A percentile compares a stretch with the other conserved stretches of the same genome.
These are phyloP conservation scores for Phallusia fumigata DNA, from an alignment of 23 tunicate genomes.

Conservation along the genomic window DNA sequence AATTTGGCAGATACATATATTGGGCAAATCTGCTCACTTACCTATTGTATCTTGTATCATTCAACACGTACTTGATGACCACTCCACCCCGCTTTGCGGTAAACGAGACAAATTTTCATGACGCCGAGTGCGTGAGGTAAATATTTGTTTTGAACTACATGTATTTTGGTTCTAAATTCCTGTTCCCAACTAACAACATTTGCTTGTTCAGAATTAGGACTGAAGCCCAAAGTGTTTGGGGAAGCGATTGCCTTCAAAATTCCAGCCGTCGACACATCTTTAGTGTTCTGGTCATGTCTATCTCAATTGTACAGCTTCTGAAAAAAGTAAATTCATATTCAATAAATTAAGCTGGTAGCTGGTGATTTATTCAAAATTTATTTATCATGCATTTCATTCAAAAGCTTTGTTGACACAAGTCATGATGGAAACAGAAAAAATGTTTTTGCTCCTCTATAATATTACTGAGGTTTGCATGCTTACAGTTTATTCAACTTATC, in stretches of 20 bases:
- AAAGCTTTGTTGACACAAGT: no score
- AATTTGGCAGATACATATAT: conserved; percentile 43
- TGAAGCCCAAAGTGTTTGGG: conserved; percentile 57
- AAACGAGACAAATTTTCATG: conserved; percentile 23
- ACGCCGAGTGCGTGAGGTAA: conserved; percentile 24
- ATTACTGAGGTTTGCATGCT: no score
- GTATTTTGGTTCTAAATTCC: not conserved
- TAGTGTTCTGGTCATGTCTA: conserved; percentile 21
- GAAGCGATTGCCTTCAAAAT: conserved; percentile 25
- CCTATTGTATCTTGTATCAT: conserved; percentile 33
- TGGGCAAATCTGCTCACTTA: conserved; percentile 29
- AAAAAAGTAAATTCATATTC: conserved; percentile 64
- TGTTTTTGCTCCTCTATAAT: no score
- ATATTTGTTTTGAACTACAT: not conserved
- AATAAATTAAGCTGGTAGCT: no score
- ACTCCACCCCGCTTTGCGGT: conserved; percentile 54
- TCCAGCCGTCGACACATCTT: conserved; percentile 16
- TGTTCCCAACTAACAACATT: not conserved
- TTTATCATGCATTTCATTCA: no score
- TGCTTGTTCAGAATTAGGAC: conserved; percentile 20
- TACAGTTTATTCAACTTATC: conserved; percentile 39
- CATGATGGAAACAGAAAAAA: no score
- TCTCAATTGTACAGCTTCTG: conserved; percentile 39
- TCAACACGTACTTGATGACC: conserved; percentile 44
- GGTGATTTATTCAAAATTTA: no score